phyloP scores from a whole-genome alignment of 2,888 invertebrate genomes.

The Phanerotoma sp. region DNA sequence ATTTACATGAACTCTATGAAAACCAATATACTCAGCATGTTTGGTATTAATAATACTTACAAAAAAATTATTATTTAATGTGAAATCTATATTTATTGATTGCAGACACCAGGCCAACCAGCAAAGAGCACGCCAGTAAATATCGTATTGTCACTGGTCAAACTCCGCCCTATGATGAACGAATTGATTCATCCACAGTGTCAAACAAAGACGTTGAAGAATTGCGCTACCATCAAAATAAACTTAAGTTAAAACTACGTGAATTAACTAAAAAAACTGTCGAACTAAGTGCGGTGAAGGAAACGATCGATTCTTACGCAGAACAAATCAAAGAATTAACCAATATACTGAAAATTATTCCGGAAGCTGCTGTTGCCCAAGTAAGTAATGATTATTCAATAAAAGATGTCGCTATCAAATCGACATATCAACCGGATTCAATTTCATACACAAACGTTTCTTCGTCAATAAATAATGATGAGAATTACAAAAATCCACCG shows the following conservation, averaged over 20 bases:
- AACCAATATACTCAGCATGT: neutral
- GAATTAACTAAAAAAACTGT: slow-evolving; percentile 39
- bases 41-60: neutral
- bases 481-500: slow-evolving; percentile 18
- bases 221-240: slow-evolving; percentile 36
- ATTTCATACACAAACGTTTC: neutral
- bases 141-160: slow-evolving; percentile 42
- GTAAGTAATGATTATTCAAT: neutral
- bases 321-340: slow-evolving; percentile 45
- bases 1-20: too few relatives aligned
- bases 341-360: slow-evolving; percentile 40
- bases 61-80: neutral
- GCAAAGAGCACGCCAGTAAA: slow-evolving; percentile 32
- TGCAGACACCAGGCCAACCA: neutral
- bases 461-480: neutral
- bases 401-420: neutral
- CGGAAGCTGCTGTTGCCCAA: slow-evolving; percentile 18
- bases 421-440: too few relatives aligned
- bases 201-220: slow-evolving; percentile 31
- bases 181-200: slow-evolving; percentile 1
- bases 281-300: slow-evolving; percentile 38
- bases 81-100: slow-evolving; percentile 5
- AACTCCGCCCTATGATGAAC: slow-evolving; percentile 32
- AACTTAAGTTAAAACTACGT: slow-evolving; percentile 37
- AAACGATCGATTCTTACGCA: slow-evolving; percentile 42